Evolutionary conservation across 1,140 invertebrate species (phyloP), one percentile per base, ranked within the genome.

Genomic region (Drosophila pruinosa): DNA sequence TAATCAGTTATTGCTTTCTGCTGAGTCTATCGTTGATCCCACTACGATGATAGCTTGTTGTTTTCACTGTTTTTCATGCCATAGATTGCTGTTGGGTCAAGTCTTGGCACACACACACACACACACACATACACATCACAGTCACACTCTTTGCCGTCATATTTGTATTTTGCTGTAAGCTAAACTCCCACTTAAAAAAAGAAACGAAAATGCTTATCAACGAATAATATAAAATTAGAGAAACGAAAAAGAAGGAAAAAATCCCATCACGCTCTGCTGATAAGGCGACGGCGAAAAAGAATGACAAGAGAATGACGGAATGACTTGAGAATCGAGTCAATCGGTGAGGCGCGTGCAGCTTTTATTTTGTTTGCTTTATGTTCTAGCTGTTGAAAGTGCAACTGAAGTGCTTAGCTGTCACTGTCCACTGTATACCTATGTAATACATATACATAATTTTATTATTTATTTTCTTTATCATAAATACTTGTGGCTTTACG

Each of bases 121-220:
- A 7, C n/a, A n/a, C 39, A 12, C 57, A 62, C 15, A 43, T 21
- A 34, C 52, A 56, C 15, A 24, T n/a, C 17, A 7, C 8, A 31
- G 28, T 12, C 34, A 39, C n/a, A 4, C 4, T 21, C 19, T 12
- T 26, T 12, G 26, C 19, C 50, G 26, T 43, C 28, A 59, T 41
- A 31, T 38, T 22, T 4, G 53, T 41, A 31, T 38, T 22, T 4
- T 21, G 36, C 41, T 43, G 64, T 58, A 53, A 69, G 75, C 80
- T 72, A 79, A 83, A 79, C 72, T 76, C 78, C 80, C 78, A 78
- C 64, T 78, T 78, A 63, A 70, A 78, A 21, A 26, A 75, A 81
- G 52, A 45, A 65, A 86, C 69, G 73, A 86, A 85, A 80, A 58
- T 63, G 68, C 58, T 86, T 86, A 86, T 86, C 82, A 86, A 71